Evolutionary conservation across 2,113 vertebrate species (phyloP), one percentile per base, ranked within the genome.

Genomic region (Entelurus aequoreus): DNA sequence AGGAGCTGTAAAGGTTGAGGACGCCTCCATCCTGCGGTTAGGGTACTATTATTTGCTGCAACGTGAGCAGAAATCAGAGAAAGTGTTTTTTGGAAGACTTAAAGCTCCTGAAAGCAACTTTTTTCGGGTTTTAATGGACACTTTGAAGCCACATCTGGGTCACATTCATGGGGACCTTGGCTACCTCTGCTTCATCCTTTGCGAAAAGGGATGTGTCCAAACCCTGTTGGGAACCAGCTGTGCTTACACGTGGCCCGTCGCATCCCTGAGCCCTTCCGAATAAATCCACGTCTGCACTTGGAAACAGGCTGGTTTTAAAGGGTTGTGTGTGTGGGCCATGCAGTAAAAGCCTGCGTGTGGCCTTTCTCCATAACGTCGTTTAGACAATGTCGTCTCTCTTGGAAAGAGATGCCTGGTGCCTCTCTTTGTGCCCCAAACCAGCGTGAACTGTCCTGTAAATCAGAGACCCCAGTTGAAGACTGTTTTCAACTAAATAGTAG

Each of bases 311-410:
- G 54, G 49, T 56, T 53, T 79, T 69, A 79, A 85, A 66, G 56
- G 55, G 58, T 12, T 50, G 48, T 50, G n/a, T 19, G 75, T 77
- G 76, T 71, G 70, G 69, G 65, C 16, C 49, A 46, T 46, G 51
- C 58, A 62, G 69, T 80, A 82, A 85, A 35, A 84, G 79, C 74
- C 68, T 48, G 78, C 82, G 82, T 84, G 85, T 84, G 81, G 82
- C 75, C 76, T 74, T 69, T 71, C 60, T 71, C 65, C 55, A 46
- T 64, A 53, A 7, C 42, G 72, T 82, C 74, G 10, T 72, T 53
- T 48, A 56, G 57, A 85, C 77, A 81, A 84, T 77, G 74, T 50
- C 60, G 49, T 57, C 72, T 55, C 14, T 16, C 77, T 89, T 81
- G 74, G 72, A 77, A 66, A 57, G 78, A 69, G 78, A 82, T 75